A percentile compares a stretch with the other conserved stretches of the same genome.
phyloP scores from a whole-genome alignment of 1,140 invertebrate genomes.

The Propsilocerus akamusi region DNA sequence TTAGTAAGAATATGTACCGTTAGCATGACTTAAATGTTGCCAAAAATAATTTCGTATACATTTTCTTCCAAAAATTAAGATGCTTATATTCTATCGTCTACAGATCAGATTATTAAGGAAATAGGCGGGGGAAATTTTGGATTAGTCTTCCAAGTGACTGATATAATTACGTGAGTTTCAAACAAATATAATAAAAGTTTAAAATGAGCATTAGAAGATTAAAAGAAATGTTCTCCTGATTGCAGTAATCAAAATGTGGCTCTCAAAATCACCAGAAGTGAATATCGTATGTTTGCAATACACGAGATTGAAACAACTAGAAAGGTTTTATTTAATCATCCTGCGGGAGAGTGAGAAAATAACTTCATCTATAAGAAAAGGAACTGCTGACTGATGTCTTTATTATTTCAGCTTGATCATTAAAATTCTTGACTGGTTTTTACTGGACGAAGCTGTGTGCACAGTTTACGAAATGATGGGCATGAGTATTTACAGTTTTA shows the following conservation, averaged over 20 bases:
- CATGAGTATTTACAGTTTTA: conserved; percentile 97
- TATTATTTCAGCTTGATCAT: conserved; percentile 72
- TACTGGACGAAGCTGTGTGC: conserved; percentile 98
- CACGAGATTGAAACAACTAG: conserved; percentile 97
- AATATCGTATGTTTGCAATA: conserved; percentile 97
- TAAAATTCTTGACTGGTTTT: conserved; percentile 97
- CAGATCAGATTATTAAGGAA: conserved; percentile 97
- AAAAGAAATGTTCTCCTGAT: conserved; percentile 8
- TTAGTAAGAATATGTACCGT: too few species aligned
- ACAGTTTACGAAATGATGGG: conserved; percentile 99
- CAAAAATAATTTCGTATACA: too few species aligned
- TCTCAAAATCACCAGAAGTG: conserved; percentile 99
- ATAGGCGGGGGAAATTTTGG: conserved; percentile 99
- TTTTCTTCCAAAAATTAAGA: too few species aligned
- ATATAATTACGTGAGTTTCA: conserved; percentile 70
- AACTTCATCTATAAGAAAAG: not conserved
- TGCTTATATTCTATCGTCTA: conserved; percentile 51
- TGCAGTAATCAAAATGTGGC: conserved; percentile 79
- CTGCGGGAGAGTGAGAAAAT: conserved; percentile 78
- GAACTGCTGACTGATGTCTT: conserved; percentile 6
- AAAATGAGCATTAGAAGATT: too few species aligned
- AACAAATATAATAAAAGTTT: too few species aligned
- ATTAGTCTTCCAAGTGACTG: conserved; percentile 97
- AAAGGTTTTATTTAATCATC: conserved; percentile 87
- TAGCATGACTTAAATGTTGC: too few species aligned